phyloP scores from a whole-genome alignment of 64 coral and sea anemone species.

The Anthopleura sola region DNA sequence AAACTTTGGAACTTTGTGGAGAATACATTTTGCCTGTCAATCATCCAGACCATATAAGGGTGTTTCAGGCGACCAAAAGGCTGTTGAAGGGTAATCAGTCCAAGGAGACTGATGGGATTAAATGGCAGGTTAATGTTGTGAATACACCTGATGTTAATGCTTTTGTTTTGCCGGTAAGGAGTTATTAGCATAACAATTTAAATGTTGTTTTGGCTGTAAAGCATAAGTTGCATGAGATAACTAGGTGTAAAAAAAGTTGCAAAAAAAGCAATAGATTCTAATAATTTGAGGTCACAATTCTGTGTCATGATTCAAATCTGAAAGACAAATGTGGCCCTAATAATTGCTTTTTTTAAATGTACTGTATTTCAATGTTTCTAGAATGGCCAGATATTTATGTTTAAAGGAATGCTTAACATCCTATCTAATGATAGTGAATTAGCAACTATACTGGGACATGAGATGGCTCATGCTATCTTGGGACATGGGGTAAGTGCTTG shows the following conservation, averaged over 20 bases:
- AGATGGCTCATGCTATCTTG: constrained; percentile 90
- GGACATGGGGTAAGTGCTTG: constrained; percentile 70
- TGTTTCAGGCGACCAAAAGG: constrained; percentile 72
- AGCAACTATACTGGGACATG: constrained; percentile 88
- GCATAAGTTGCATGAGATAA: too few species aligned
- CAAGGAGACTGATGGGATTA: constrained; percentile 69
- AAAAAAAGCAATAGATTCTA: too few species aligned
- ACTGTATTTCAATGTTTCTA: not conserved
- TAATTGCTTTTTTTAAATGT: not conserved
- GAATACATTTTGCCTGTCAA: constrained; percentile 71
- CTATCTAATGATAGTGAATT: constrained; percentile 76
- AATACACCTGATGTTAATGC: constrained; percentile 83
- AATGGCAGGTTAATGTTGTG: constrained; percentile 97
- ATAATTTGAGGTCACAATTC: too few species aligned
- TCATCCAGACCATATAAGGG: constrained; percentile 79
- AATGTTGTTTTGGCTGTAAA: too few species aligned
- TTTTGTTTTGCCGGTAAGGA: constrained; percentile 91
- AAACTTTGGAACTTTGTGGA: constrained; percentile 76
- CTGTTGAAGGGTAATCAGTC: constrained; percentile 72
- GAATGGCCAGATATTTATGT: constrained; percentile 97
- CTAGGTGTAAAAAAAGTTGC: too few species aligned
- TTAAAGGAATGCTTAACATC: constrained; percentile 74
- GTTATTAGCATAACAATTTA: not conserved
- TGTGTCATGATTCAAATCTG: too few species aligned
- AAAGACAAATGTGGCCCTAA: too few species aligned